A percentile compares a stretch with the other conserved stretches of the same genome.
These are phyloP conservation scores for Crenichthys baileyi DNA, from an alignment of 2,797 vertebrate species.

Conservation along the genomic window DNA sequence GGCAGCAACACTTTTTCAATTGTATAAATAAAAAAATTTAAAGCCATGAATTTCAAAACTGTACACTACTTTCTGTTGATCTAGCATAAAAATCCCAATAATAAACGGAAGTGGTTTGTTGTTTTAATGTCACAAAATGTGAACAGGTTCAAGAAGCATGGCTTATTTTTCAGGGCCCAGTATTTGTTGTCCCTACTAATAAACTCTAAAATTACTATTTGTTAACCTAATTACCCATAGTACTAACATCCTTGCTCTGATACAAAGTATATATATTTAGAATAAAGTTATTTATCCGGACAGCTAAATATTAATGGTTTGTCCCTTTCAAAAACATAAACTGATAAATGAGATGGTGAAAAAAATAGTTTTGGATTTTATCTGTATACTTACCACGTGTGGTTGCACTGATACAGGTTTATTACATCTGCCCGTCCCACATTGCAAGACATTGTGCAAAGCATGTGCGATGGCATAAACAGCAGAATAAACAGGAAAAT, in stretches of 20 bases:
- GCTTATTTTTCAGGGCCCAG: background rate
- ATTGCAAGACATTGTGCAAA: constrained; percentile 83
- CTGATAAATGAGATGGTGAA: background rate
- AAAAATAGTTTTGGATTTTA: background rate
- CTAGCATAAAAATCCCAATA: background rate
- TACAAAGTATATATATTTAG: background rate
- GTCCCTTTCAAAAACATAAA: background rate
- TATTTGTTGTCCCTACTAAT: background rate
- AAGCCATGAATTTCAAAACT: background rate
- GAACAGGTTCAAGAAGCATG: background rate
- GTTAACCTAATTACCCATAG: background rate
- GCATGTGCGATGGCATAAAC: constrained; percentile 83
- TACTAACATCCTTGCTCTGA: background rate
- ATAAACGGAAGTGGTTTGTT: background rate
- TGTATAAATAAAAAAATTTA: background rate
- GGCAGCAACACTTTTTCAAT: background rate
- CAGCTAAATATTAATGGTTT: background rate
- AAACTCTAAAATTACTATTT: background rate
- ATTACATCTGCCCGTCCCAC: constrained; percentile 71
- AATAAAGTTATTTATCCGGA: background rate
- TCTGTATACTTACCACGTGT: constrained; percentile 80
- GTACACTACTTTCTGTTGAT: background rate
- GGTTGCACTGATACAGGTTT: constrained; percentile 72
- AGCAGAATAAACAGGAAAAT: constrained; percentile 79
- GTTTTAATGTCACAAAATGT: background rate